These are phyloP conservation scores for Anthonomus grandis DNA, from an alignment of 1,140 invertebrate species.

Conservation along the genomic window DNA sequence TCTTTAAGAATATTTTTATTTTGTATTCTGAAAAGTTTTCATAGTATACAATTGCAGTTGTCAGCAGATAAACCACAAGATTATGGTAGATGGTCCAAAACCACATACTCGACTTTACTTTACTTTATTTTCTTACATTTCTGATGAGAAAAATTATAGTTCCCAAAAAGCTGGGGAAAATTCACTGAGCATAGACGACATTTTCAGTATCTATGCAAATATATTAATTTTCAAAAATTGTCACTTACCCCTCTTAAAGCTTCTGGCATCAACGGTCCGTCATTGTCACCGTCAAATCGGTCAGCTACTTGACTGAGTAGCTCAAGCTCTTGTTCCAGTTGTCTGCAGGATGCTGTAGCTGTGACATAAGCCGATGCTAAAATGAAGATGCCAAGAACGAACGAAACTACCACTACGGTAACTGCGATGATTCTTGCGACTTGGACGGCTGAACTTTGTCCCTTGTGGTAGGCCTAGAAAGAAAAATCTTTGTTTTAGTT, in stretches of 20 bases:
- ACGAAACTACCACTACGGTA: conserved; percentile 71
- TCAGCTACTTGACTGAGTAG: conserved; percentile 57
- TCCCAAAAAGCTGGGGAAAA: no score
- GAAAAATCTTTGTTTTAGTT: background rate
- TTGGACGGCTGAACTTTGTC: conserved; percentile 70
- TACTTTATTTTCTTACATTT: no score
- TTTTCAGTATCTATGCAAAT: no score
- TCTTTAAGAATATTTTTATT: no score
- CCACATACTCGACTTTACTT: no score
- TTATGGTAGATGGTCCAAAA: no score
- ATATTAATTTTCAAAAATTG: no score
- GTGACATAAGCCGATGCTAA: conserved; percentile 78
- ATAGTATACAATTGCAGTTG: no score
- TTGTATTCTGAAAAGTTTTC: no score
- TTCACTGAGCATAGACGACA: no score
- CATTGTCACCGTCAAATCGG: conserved; percentile 33
- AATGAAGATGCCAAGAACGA: conserved; percentile 75
- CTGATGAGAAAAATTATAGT: no score
- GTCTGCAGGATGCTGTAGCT: conserved; percentile 67
- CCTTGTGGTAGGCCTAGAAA: conserved; percentile 72
- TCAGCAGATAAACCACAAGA: no score
- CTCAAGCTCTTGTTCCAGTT: conserved; percentile 64
- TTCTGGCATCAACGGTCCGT: conserved; percentile 49
- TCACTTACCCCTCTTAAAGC: conserved; percentile 54
- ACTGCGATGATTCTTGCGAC: conserved; percentile 75